Evolutionary conservation across 2,113 vertebrate species (phyloP).

Genomic region (Atlantisia rogersi): DNA sequence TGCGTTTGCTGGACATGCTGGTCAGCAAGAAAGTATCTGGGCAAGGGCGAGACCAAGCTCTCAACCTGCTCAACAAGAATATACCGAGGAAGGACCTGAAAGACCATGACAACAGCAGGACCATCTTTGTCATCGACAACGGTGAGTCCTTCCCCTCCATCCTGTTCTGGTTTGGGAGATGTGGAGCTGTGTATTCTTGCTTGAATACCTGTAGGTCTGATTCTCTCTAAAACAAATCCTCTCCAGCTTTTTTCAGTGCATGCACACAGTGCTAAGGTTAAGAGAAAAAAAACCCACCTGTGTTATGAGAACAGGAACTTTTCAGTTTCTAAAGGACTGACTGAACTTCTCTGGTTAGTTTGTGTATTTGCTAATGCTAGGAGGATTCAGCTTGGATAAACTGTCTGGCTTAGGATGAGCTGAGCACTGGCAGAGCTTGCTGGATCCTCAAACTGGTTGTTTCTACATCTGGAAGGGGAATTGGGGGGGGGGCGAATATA

Average conservation of each 20-base stretch:
- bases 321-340: background rate
- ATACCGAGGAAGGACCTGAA: constrained; percentile 87
- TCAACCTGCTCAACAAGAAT: constrained; percentile 93
- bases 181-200: background rate
- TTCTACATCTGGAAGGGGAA: background rate
- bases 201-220: background rate
- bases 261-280: background rate
- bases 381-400: background rate
- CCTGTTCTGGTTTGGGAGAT: background rate
- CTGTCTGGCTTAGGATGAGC: background rate
- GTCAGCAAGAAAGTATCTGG: constrained; percentile 89
- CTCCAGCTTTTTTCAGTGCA: background rate
- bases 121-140: constrained; percentile 88
- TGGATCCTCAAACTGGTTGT: background rate
- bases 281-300: background rate
- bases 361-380: background rate
- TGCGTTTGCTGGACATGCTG: constrained; percentile 89
- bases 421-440: background rate
- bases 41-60: constrained; percentile 90
- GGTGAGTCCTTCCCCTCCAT: constrained; percentile 73
- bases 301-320: background rate
- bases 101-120: constrained; percentile 82
- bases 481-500: background rate
- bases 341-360: background rate
- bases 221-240: background rate